phyloP scores from a whole-genome alignment of 2,888 invertebrate species.

The Stratiomys singularior region DNA sequence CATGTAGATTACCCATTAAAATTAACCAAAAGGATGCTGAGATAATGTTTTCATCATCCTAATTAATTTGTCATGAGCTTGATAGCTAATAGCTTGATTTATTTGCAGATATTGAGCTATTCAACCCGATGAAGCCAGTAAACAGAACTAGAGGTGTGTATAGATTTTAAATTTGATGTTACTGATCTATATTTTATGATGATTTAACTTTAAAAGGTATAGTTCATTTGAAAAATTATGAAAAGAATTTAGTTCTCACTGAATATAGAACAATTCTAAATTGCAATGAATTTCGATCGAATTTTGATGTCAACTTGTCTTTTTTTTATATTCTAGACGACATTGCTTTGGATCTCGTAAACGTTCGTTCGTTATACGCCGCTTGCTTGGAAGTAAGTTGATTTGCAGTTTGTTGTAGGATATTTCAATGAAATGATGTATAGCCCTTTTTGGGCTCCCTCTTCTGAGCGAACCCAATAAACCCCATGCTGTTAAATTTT shows the following conservation, averaged over 20 bases:
- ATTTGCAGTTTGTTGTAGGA: too few relatives aligned
- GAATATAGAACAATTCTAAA: not conserved
- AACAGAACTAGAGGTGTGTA: too few relatives aligned
- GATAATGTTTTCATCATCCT: not conserved
- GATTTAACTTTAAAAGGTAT: conserved; percentile 39
- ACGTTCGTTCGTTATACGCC: too few relatives aligned
- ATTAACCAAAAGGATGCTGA: conserved; percentile 45
- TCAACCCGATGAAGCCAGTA: too few relatives aligned
- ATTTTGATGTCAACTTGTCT: not conserved
- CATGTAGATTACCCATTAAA: conserved; percentile 22
- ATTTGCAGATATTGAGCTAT: too few relatives aligned
- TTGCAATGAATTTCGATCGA: not conserved
- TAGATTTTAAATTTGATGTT: too few relatives aligned
- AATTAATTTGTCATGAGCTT: too few relatives aligned
- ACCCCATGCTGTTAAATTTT: conserved; percentile 29
- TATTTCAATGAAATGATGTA: conserved; percentile 2
- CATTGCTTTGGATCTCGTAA: too few relatives aligned
- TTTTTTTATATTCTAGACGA: not conserved
- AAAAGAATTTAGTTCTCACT: conserved; percentile 31
- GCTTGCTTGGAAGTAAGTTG: not conserved
- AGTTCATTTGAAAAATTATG: conserved; percentile 40
- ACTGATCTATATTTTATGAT: not conserved
- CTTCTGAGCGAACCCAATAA: conserved; percentile 44
- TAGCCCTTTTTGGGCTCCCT: conserved; percentile 33
- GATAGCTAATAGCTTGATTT: too few relatives aligned